Base-by-base conservation (phyloP, 2,113 vertebrate species). In the Notothenia coriiceps region DNA sequence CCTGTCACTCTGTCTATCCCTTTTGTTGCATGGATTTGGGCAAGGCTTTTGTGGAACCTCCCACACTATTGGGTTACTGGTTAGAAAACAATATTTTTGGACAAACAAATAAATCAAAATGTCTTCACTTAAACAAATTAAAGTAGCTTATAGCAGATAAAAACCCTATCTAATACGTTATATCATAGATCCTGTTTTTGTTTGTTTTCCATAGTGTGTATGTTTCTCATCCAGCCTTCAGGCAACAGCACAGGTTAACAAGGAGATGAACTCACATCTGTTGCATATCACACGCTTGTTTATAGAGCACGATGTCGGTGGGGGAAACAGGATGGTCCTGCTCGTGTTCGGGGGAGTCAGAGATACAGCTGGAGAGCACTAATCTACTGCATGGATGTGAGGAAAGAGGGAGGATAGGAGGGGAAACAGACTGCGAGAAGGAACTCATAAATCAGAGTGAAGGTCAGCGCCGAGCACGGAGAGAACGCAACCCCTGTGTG, bases 361-460 rank as follows among this genome's bases (percentile, higher is more conserved):
- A 74, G 66, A 55, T 79, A 65, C 70, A 86, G 70, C 75, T 78
- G 85, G 57, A 78, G 62, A 46, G 60, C 49, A 61, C 59, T 80
- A 59, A 83, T 86, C 59, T 84, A 72, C 65, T 51, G 63, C 69
- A 49, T 50, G 51, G 11, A 71, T 29, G 49, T n/a, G 50, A 82
- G 77, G 77, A 70, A 70, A 79, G 43, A 13, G 33, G 40, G 63
- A 70, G 61, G 76, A 82, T 57, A 17, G 75, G 51, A 72, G 47
- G 73, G 70, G 72, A 74, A 69, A 64, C 54, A 1, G 70, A 59
- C 63, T 44, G 11, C 47, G 14, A 55, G 70, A 67, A 91, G 85
- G 85, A 92, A 87, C 79, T 69, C 80, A 84, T 91, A 82, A 89
- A 91, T 92, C 80, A 89, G 61, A 73, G 61, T 71, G 83, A 92